phyloP scores from a whole-genome alignment of 2,888 invertebrate species.

The Trichacis sp. region DNA sequence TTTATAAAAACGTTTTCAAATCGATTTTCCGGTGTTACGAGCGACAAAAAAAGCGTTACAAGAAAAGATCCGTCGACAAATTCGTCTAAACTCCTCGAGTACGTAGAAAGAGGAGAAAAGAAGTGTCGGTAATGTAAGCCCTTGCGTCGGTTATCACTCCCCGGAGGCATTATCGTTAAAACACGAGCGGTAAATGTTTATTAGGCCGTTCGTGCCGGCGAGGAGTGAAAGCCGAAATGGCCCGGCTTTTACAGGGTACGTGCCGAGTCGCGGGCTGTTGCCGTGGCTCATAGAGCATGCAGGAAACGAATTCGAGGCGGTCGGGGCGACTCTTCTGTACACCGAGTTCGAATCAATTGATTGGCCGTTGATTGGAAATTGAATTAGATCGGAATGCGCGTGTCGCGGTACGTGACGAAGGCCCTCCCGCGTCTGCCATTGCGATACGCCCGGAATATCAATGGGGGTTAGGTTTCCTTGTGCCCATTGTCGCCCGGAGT shows the following conservation, averaged over 20 bases:
- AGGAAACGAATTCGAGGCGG: slow-evolving; percentile 53
- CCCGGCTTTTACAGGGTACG: slow-evolving; percentile 51
- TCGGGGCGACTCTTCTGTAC: slow-evolving; percentile 61
- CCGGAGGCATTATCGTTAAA: too few relatives aligned
- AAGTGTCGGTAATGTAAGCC: too few relatives aligned
- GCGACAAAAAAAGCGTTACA: too few relatives aligned
- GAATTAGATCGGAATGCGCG: slow-evolving; percentile 72
- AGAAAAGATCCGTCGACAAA: too few relatives aligned
- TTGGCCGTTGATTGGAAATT: slow-evolving; percentile 74
- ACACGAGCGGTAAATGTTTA: neutral
- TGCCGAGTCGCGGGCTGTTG: slow-evolving; percentile 39
- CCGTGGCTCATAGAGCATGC: slow-evolving; percentile 62
- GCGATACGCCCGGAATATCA: slow-evolving; percentile 63
- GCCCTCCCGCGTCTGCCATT: slow-evolving; percentile 58
- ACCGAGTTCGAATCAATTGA: slow-evolving; percentile 72
- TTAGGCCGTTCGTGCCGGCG: slow-evolving; percentile 10
- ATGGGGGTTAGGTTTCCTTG: slow-evolving; percentile 45
- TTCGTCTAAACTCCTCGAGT: too few relatives aligned
- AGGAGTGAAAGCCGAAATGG: slow-evolving; percentile 55
- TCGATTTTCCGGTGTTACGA: too few relatives aligned
- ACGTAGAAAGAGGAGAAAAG: too few relatives aligned
- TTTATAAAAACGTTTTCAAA: too few relatives aligned
- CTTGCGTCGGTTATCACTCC: too few relatives aligned
- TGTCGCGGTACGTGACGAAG: slow-evolving; percentile 62
- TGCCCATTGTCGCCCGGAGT: too few relatives aligned